Evolutionary conservation across 2,797 vertebrate species (phyloP).

Genomic region (Alosa sapidissima): DNA sequence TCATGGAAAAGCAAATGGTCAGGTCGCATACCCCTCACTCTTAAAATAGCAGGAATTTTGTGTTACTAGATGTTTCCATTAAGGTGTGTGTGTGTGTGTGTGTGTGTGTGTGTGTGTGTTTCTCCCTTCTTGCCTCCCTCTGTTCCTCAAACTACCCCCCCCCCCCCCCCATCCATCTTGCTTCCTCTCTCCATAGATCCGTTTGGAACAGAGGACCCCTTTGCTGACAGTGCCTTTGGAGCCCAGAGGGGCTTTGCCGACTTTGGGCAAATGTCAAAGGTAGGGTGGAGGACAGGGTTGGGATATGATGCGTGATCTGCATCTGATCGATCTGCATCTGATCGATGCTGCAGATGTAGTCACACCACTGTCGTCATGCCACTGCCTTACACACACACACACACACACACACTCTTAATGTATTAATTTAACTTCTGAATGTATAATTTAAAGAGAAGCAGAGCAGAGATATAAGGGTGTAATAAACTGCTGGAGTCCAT

Average conservation of each 20-base stretch:
- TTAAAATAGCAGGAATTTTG: conserved; percentile 63
- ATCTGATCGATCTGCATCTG: no score
- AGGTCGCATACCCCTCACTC: conserved; percentile 55
- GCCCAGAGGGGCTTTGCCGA: conserved; percentile 88
- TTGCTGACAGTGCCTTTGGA: conserved; percentile 82
- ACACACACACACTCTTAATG: not conserved
- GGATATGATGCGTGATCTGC: not conserved
- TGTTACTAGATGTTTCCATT: conserved; percentile 57
- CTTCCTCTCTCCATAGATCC: conserved; percentile 75
- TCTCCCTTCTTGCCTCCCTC: conserved; percentile 51
- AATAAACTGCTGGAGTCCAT: no score
- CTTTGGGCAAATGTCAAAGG: conserved; percentile 98
- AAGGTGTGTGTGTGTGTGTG: conserved; percentile 19
- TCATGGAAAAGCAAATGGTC: conserved; percentile 72
- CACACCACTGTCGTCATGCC: not conserved
- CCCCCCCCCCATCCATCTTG: conserved; percentile 43
- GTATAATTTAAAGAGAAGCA: no score
- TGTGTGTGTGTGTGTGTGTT: conserved; percentile 6
- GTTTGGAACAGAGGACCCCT: conserved; percentile 86
- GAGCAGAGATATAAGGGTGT: no score
- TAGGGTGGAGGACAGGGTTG: conserved; percentile 63
- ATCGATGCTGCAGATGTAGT: not conserved
- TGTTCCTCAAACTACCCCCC: conserved; percentile 56
- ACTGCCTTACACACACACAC: not conserved
- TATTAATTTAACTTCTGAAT: no score